phyloP scores from a whole-genome alignment of 2,113 vertebrate species.

The Thermophis baileyi region DNA sequence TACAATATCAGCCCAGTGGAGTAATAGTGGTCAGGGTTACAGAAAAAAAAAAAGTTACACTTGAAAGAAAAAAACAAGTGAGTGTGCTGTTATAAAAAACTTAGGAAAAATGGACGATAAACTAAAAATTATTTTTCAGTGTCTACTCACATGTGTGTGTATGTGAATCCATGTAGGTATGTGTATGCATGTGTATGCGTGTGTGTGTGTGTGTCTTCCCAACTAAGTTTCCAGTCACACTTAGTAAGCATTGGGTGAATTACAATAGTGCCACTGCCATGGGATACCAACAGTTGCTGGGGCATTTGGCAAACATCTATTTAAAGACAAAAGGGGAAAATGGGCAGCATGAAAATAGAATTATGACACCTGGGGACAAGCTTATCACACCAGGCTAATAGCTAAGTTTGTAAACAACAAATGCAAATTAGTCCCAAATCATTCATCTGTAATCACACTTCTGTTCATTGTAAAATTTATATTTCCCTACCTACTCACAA shows the following conservation, averaged over 20 bases:
- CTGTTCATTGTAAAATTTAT: conserved; percentile 57
- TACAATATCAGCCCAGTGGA: not conserved
- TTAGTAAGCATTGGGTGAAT: not conserved
- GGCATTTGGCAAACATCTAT: conserved; percentile 5
- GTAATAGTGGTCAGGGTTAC: not conserved
- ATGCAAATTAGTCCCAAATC: conserved; percentile 56
- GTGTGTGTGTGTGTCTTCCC: not conserved
- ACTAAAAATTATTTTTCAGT: not conserved
- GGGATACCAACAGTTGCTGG: not conserved
- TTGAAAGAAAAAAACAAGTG: not conserved
- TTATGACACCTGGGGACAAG: conserved; percentile 46
- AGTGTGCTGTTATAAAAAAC: not conserved
- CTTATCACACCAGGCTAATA: not conserved
- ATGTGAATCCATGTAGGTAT: not conserved
- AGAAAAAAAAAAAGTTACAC: not conserved
- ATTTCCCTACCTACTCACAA: conserved; percentile 56
- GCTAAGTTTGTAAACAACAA: conserved; percentile 53
- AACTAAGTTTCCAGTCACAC: not conserved
- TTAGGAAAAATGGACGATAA: not conserved
- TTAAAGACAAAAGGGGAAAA: not conserved
- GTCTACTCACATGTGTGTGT: not conserved
- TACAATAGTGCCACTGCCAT: not conserved
- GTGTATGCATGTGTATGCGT: not conserved
- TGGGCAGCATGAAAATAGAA: conserved; percentile 36
- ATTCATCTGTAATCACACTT: conserved; percentile 64